A percentile compares a stretch with the other conserved stretches of the same genome.
phyloP scores from a whole-genome alignment of 2,797 vertebrate genomes.

The Sebastes minor region DNA sequence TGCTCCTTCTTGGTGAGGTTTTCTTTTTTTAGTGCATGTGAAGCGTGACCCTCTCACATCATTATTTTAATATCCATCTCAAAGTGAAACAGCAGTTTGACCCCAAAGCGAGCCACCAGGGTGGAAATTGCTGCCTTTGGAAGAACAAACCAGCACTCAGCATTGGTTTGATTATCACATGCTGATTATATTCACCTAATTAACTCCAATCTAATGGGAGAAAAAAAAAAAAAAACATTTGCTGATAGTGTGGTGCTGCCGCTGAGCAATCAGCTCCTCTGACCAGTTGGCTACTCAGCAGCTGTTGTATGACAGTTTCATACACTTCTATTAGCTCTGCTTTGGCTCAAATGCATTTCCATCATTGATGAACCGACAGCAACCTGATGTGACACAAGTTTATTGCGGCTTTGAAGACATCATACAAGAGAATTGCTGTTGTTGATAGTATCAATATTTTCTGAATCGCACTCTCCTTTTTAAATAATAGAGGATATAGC shows the following conservation, averaged over 20 bases:
- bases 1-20: slow-evolving; percentile 60
- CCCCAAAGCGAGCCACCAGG: slow-evolving; percentile 53
- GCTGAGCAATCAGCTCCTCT: slow-evolving; percentile 28
- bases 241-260: slow-evolving; percentile 10
- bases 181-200: slow-evolving; percentile 72
- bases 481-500: slow-evolving; percentile 52
- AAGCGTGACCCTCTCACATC: slow-evolving; percentile 69
- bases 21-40: slow-evolving; percentile 29
- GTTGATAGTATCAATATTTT: neutral
- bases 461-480: slow-evolving; percentile 16
- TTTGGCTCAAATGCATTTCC: slow-evolving; percentile 4
- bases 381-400: neutral
- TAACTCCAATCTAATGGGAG: slow-evolving; percentile 62
- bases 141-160: slow-evolving; percentile 63
- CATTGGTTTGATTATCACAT: slow-evolving; percentile 68
- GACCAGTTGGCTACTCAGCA: slow-evolving; percentile 39
- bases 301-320: slow-evolving; percentile 22
- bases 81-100: slow-evolving; percentile 71
- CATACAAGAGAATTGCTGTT: neutral
- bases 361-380: neutral
- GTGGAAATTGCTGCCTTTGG: slow-evolving; percentile 62
- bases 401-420: slow-evolving; percentile 12
- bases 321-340: slow-evolving; percentile 5
- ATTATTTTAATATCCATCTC: slow-evolving; percentile 78
- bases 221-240: slow-evolving; percentile 17